A percentile compares a stretch with the other conserved stretches of the same genome.
Evolutionary conservation across 2,797 vertebrate genomes (phyloP).

Genomic region (Prionace glauca): DNA sequence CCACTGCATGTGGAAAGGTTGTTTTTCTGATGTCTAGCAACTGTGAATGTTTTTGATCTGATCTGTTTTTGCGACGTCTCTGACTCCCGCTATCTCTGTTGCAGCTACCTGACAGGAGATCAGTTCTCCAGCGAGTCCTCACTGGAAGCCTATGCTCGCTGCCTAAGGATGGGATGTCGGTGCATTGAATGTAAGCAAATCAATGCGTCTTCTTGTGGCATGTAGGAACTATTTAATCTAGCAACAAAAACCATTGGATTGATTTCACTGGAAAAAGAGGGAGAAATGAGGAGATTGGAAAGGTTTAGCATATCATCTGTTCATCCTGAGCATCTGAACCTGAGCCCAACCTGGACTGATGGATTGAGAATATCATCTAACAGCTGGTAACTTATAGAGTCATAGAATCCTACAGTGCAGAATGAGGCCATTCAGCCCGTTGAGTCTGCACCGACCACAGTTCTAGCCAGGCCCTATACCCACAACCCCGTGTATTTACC

Average conservation of each 20-base stretch:
- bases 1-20: not conserved
- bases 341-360: not conserved
- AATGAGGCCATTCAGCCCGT: too few relatives aligned
- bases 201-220: not conserved
- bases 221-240: not conserved
- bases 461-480: too few relatives aligned
- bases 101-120: slow-evolving; percentile 84
- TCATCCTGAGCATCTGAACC: not conserved
- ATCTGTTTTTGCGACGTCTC: not conserved
- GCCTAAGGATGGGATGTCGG: slow-evolving; percentile 94
- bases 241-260: not conserved
- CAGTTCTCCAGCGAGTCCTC: slow-evolving; percentile 99
- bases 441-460: too few relatives aligned
- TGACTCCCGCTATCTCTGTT: not conserved
- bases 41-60: too few relatives aligned
- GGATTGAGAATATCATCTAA: not conserved
- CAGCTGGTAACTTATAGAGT: not conserved
- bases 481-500: too few relatives aligned
- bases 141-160: slow-evolving; percentile 92
- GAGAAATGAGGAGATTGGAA: not conserved
- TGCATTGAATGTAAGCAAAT: slow-evolving; percentile 85
- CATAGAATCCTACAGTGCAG: too few relatives aligned
- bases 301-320: not conserved
- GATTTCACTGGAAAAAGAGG: not conserved
- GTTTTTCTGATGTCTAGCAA: not conserved